phyloP scores from a whole-genome alignment of 2,797 vertebrate genomes.

The Sphenopsis melanotis region DNA sequence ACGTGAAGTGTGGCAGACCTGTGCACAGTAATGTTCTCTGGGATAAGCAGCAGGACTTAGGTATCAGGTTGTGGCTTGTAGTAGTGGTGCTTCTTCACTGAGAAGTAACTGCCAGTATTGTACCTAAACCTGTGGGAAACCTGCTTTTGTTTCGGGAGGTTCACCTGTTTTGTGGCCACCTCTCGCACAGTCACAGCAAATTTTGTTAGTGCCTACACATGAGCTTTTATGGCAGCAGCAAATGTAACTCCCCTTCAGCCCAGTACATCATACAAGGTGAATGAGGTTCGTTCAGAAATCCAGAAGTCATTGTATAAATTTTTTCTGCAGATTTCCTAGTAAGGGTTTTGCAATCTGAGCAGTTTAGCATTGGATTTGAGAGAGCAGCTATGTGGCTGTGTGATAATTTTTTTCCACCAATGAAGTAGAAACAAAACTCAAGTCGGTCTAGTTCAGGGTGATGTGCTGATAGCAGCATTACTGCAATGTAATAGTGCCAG shows the following conservation, averaged over 20 bases:
- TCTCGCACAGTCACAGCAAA: not conserved
- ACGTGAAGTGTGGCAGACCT: not conserved
- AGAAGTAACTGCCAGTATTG: not conserved
- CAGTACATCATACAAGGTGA: not conserved
- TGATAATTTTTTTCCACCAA: not conserved
- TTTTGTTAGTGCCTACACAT: not conserved
- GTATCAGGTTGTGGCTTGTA: not conserved
- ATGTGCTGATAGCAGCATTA: not conserved
- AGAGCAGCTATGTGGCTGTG: not conserved
- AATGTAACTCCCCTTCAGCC: not conserved
- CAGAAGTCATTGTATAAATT: not conserved
- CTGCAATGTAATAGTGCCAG: not conserved
- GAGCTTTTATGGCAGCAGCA: not conserved
- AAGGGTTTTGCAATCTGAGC: not conserved
- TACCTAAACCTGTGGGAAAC: not conserved
- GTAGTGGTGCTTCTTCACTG: not conserved
- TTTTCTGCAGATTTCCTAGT: not conserved
- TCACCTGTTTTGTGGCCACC: not conserved
- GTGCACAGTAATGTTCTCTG: not conserved
- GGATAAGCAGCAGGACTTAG: not conserved
- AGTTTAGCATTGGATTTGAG: not conserved
- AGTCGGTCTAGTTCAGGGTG: accelerated
- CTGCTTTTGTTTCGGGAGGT: not conserved
- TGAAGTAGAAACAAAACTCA: not conserved
- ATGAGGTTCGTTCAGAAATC: not conserved